phyloP scores from a whole-genome alignment of 2,113 vertebrate genomes.

The Siniperca knerii region DNA sequence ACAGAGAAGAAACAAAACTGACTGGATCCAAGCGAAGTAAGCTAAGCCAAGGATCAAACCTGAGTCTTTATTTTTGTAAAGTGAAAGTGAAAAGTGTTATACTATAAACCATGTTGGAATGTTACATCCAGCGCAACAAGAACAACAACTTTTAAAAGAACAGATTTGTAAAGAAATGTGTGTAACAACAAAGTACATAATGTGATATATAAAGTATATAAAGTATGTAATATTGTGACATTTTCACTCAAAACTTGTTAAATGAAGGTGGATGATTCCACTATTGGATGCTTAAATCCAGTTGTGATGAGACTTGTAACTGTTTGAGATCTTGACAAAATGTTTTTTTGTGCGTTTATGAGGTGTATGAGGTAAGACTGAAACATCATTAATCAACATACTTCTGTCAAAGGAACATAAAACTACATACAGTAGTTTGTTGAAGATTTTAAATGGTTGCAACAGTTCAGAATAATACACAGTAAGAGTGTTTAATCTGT shows the following conservation, averaged over 20 bases:
- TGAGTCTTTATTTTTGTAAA: not conserved
- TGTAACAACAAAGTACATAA: not conserved
- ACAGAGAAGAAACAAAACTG: constrained; percentile 6
- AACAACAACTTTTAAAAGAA: not conserved
- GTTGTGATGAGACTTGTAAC: not conserved
- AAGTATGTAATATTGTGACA: too few relatives aligned
- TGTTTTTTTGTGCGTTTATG: not conserved
- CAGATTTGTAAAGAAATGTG: not conserved
- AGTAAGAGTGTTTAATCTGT: too few relatives aligned
- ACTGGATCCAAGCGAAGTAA: not conserved
- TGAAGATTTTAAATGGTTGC: not conserved
- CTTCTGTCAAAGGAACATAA: not conserved
- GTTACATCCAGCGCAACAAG: not conserved
- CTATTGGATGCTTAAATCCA: not conserved
- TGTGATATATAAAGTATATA: too few relatives aligned
- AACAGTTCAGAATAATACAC: too few relatives aligned
- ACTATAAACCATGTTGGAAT: not conserved
- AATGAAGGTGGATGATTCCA: not conserved
- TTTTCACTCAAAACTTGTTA: not conserved
- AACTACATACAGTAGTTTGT: not conserved
- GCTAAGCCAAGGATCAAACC: not conserved
- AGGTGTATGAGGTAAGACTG: not conserved
- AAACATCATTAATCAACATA: not conserved
- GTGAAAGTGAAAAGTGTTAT: not conserved
- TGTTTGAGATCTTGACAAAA: not conserved